Conservation (phyloP, 2,113 vertebrate species). For the Cochlearius cochlearius region DNA sequence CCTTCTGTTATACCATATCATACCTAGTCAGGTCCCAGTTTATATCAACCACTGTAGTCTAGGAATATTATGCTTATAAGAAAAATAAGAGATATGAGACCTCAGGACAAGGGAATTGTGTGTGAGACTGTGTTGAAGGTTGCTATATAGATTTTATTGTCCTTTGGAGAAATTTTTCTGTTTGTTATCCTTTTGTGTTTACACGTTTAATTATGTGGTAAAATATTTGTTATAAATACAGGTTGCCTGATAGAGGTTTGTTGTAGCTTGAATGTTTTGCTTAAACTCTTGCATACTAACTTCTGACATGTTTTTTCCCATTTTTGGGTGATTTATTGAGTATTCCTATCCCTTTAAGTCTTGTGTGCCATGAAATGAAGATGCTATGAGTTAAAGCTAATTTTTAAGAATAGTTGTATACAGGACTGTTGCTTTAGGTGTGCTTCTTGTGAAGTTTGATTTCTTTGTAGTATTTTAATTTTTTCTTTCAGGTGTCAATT, state of each 20-base stretch:
- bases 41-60: neutral
- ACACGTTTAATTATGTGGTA: neutral
- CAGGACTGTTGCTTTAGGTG: neutral
- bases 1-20: neutral
- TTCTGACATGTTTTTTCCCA: neutral
- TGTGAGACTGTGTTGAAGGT: neutral
- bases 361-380: neutral
- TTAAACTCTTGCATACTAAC: neutral
- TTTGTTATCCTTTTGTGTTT: neutral
- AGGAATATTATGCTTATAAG: neutral
- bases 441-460: neutral
- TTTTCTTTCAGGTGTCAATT: conserved; percentile 42
- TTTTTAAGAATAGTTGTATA: neutral
- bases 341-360: neutral
- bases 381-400: neutral
- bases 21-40: neutral
- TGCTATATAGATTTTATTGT: neutral
- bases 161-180: neutral
- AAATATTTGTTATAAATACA: neutral
- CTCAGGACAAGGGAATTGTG: neutral
- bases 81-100: neutral
- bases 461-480: conserved; percentile 1
- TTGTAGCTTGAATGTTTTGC: neutral
- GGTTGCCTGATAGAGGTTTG: neutral
- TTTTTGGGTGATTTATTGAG: neutral